These are phyloP conservation scores for Acanthacorydalis orientalis DNA, from an alignment of 2,888 invertebrate genomes.

Conservation along the genomic window DNA sequence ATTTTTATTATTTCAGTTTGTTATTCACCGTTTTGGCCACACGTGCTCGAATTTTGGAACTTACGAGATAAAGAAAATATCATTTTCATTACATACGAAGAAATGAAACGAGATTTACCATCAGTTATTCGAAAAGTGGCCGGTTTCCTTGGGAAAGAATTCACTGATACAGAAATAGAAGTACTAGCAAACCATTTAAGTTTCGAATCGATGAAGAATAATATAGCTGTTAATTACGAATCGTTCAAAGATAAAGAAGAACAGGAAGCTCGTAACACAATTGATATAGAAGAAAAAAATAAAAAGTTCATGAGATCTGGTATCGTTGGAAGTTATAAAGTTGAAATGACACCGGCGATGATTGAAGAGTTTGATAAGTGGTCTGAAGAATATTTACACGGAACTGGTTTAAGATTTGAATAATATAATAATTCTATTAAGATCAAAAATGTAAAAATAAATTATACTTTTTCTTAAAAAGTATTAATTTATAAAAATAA, in stretches of 20 bases:
- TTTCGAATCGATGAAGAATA: conserved; percentile 34
- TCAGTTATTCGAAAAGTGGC: conserved; percentile 25
- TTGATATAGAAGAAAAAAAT: conserved; percentile 24
- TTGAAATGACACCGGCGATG: conserved; percentile 13
- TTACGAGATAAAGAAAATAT: conserved; percentile 19
- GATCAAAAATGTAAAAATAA: too few species aligned
- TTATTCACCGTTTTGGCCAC: conserved; percentile 17
- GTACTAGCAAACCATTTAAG: conserved; percentile 27
- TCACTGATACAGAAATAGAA: conserved; percentile 21
- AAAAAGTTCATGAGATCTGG: conserved; percentile 17
- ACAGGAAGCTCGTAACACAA: neutral
- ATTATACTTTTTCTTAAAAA: too few species aligned
- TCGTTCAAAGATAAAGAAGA: conserved; percentile 8
- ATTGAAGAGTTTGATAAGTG: conserved; percentile 20
- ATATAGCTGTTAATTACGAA: conserved; percentile 28
- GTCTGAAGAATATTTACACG: conserved; percentile 13
- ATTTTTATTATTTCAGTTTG: conserved; percentile 15
- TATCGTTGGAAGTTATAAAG: conserved; percentile 15
- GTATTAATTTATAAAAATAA: too few species aligned
- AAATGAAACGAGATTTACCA: conserved; percentile 25
- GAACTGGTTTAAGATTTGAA: conserved; percentile 11
- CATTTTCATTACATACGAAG: conserved; percentile 18
- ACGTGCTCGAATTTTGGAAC: conserved; percentile 20
- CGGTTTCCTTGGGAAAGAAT: conserved; percentile 23
- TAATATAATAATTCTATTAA: neutral